Evolutionary conservation across 2,113 vertebrate genomes (phyloP).

Genomic region (Pleuronectes platessa): DNA sequence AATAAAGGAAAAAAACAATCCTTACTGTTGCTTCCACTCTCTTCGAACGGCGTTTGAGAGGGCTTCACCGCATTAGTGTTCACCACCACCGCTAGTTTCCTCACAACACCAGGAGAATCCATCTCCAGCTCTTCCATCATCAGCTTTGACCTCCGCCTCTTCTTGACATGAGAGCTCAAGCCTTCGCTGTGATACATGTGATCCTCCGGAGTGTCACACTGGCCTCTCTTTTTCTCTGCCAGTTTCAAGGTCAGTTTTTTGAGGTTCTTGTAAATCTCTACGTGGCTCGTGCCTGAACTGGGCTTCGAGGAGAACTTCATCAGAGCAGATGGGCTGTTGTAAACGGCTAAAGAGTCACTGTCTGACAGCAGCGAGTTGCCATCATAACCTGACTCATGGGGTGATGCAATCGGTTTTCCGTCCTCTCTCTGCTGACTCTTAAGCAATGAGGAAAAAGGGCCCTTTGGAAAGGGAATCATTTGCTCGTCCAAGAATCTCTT

Average conservation of each 20-base stretch:
- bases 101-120: slow-evolving; percentile 81
- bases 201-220: slow-evolving; percentile 25
- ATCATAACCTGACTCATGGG: slow-evolving; percentile 34
- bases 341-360: slow-evolving; percentile 9
- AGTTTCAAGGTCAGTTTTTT: slow-evolving; percentile 81
- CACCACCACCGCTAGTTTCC: slow-evolving; percentile 78
- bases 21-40: slow-evolving; percentile 49
- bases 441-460: slow-evolving; percentile 62
- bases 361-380: slow-evolving; percentile 12
- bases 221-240: slow-evolving; percentile 71
- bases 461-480: slow-evolving; percentile 71
- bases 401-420: slow-evolving; percentile 17
- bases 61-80: slow-evolving; percentile 12
- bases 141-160: slow-evolving; percentile 74
- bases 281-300: slow-evolving; percentile 81
- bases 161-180: slow-evolving; percentile 48
- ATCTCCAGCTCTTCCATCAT: slow-evolving; percentile 82
- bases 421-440: slow-evolving; percentile 66
- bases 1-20: background rate
- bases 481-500: slow-evolving; percentile 90
- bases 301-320: slow-evolving; percentile 64
- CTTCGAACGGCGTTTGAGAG: background rate
- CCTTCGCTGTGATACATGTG: background rate
- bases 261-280: slow-evolving; percentile 89
- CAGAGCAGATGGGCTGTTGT: slow-evolving; percentile 1